Evolutionary conservation across 2,113 vertebrate species (phyloP), one percentile per base, ranked within the genome.

Genomic region (Murina feae): DNA sequence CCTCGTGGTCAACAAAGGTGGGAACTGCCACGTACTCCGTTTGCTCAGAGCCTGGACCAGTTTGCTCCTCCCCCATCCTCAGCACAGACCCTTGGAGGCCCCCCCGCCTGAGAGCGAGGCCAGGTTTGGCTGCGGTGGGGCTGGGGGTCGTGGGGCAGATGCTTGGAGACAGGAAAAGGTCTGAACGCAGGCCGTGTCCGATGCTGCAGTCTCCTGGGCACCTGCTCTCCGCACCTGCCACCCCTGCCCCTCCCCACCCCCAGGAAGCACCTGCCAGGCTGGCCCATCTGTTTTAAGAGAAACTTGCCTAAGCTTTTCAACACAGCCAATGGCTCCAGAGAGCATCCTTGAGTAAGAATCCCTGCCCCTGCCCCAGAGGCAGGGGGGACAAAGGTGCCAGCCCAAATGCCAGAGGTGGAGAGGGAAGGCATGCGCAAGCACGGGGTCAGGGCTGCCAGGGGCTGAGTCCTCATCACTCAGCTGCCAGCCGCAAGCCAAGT

Each of bases 381-480:
- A 6, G 23, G 35, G 86, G 58, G 55, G 17, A 30, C 49, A 9
- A 11, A 16, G 75, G 65, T 37, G 37, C 23, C 21, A 1, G 66
- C n/a, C 69, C 28, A 28, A 11, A 5, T 6, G 10, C 14, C 25
- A 25, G 17, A n/a, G 69, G 60, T 13, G 23, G 25, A 71, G 49
- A 86, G 18, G 8, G 71, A 51, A 0, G 2, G 21, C 8, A 0
- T 3, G 28, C 55, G 5, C 51, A 63, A 37, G 71, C 47, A 11
- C 1, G 16, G 51, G 6, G 32, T 39, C 84, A 55, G 20, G 32
- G 30, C 42, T 18, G 30, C 42, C 58, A 6, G 21, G 74, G 47
- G 49, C 11, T 1, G 39, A 60, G 68, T 42, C 37, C 71, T 16
- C 30, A 9, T 12, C n/a, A 35, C 1, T 20, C 14, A 9, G 32